A percentile compares a stretch with the other conserved stretches of the same genome.
phyloP scores from a whole-genome alignment of 2,797 vertebrate species.

The Phoeniculus purpureus region DNA sequence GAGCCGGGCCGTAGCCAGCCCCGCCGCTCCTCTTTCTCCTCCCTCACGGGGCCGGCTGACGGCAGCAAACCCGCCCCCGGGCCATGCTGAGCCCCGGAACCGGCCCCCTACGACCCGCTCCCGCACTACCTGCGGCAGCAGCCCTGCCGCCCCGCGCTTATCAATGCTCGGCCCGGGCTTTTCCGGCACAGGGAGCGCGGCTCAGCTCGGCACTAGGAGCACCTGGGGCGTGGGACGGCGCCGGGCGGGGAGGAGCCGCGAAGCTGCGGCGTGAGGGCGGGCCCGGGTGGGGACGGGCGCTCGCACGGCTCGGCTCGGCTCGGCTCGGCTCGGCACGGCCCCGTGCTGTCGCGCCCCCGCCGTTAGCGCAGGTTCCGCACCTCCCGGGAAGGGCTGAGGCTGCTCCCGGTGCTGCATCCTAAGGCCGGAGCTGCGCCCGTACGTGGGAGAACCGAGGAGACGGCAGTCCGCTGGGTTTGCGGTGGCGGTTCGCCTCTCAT shows the following conservation, averaged over 20 bases:
- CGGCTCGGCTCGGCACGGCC: neutral
- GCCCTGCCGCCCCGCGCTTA: neutral
- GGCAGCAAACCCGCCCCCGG: neutral
- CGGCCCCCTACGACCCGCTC: neutral
- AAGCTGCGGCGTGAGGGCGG: neutral
- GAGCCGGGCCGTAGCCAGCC: neutral
- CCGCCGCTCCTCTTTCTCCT: neutral
- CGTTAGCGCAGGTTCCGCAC: neutral
- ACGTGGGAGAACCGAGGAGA: too few species aligned
- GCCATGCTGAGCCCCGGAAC: neutral
- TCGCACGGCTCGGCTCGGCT: neutral
- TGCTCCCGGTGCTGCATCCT: rapidly evolving
- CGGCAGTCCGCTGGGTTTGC: too few species aligned
- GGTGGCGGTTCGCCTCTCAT: neutral
- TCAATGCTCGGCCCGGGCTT: neutral
- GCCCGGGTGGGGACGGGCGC: neutral
- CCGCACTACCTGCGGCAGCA: neutral
- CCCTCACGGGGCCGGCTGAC: constrained; percentile 6
- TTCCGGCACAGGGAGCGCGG: neutral
- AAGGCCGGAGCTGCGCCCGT: rapidly evolving
- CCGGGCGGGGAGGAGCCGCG: neutral
- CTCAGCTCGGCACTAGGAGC: neutral
- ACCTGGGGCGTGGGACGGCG: neutral
- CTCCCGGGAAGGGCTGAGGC: neutral
- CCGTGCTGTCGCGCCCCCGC: neutral